These are phyloP conservation scores for Phoebastria nigripes DNA, from an alignment of 2,797 vertebrate species.

Conservation along the genomic window DNA sequence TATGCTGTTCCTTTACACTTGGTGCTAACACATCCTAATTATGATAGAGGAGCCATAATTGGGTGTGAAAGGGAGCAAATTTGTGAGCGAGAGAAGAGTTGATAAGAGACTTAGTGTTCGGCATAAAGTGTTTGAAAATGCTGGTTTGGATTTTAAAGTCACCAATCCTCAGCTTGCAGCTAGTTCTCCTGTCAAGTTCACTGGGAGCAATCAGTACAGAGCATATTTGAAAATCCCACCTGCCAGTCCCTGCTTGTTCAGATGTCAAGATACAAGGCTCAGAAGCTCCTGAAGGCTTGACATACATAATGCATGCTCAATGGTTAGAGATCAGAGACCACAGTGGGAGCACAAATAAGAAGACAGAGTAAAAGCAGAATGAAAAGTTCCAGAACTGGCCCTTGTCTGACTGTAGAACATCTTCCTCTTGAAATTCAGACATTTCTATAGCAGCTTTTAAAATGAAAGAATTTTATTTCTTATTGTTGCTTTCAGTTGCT, in stretches of 20 bases:
- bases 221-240: neutral
- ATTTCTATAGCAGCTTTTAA: neutral
- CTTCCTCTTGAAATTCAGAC: neutral
- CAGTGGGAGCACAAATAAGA: neutral
- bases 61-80: neutral
- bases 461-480: neutral
- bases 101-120: neutral
- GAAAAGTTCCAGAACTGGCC: neutral
- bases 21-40: neutral
- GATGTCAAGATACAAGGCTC: neutral
- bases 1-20: neutral
- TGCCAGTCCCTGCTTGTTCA: neutral
- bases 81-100: neutral
- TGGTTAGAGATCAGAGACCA: neutral
- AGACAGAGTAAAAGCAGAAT: neutral
- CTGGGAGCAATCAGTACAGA: neutral
- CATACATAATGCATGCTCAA: neutral
- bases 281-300: neutral
- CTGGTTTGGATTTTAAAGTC: neutral
- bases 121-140: neutral
- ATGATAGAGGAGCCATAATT: neutral
- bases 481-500: neutral
- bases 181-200: neutral
- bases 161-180: neutral
- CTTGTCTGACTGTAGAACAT: neutral